Evolutionary conservation across 2,888 invertebrate species (phyloP).

Genomic region (Zhuqinia jingwanae): DNA sequence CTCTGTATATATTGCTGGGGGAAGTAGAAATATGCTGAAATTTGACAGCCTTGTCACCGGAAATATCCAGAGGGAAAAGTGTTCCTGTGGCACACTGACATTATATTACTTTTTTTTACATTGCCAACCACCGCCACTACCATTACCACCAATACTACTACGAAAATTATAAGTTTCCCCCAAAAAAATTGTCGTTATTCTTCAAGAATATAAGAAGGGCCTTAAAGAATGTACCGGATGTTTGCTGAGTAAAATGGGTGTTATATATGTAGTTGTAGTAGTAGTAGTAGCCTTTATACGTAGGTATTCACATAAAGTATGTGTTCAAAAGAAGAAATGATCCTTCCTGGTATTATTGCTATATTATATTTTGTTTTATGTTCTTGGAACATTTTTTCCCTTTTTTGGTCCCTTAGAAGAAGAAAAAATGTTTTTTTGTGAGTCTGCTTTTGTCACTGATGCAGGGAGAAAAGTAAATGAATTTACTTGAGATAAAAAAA

Average conservation of each 20-base stretch:
- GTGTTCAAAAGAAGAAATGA: too few relatives aligned
- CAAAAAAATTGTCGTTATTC: slow-evolving; percentile 42
- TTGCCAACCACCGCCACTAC: neutral
- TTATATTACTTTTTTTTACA: slow-evolving; percentile 22
- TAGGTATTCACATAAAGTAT: too few relatives aligned
- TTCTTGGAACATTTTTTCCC: slow-evolving; percentile 37
- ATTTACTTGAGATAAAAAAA: slow-evolving; percentile 50
- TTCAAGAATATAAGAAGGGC: neutral
- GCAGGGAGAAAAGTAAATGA: slow-evolving; percentile 53
- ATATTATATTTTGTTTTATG: slow-evolving; percentile 25
- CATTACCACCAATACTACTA: too few relatives aligned
- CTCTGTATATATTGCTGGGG: neutral
- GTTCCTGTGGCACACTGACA: slow-evolving; percentile 70
- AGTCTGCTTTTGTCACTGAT: neutral
- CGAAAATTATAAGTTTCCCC: neutral
- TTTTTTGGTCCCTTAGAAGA: slow-evolving; percentile 2
- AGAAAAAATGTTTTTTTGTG: slow-evolving; percentile 23
- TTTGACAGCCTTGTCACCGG: slow-evolving; percentile 71
- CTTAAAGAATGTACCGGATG: slow-evolving; percentile 45
- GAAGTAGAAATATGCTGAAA: slow-evolving; percentile 54
- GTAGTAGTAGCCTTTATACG: too few relatives aligned
- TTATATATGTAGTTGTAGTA: too few relatives aligned
- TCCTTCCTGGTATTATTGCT: neutral
- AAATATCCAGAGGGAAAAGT: slow-evolving; percentile 67
- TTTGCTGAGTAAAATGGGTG: slow-evolving; percentile 21